A percentile compares a stretch with the other conserved stretches of the same genome.
These are phyloP conservation scores for Proisotoma minuta DNA, from an alignment of 2,888 invertebrate species.

Conservation along the genomic window DNA sequence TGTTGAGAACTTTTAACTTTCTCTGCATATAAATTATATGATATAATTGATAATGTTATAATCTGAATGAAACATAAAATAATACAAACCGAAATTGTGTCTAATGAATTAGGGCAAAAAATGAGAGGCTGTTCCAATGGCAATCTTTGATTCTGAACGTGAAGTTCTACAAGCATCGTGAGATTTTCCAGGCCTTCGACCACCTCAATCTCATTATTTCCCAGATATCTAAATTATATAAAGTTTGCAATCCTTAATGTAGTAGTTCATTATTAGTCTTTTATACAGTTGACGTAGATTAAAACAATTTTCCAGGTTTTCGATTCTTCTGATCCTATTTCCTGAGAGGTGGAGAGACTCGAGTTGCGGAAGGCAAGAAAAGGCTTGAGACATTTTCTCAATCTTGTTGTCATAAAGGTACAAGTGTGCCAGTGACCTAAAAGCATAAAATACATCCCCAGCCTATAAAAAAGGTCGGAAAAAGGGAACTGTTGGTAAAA, in stretches of 20 bases:
- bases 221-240: constrained; percentile 52
- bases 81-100: constrained; percentile 58
- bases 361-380: constrained; percentile 62
- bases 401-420: constrained; percentile 70
- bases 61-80: background rate
- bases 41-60: background rate
- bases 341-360: constrained; percentile 59
- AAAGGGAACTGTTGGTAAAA: too few relatives aligned
- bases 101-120: constrained; percentile 63
- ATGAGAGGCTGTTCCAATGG: constrained; percentile 58
- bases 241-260: background rate
- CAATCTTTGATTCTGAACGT: constrained; percentile 64
- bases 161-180: constrained; percentile 61
- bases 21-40: constrained; percentile 52
- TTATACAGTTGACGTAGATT: constrained; percentile 70
- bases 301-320: constrained; percentile 56
- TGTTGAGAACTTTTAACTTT: constrained; percentile 59
- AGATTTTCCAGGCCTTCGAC: constrained; percentile 65
- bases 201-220: constrained; percentile 64
- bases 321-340: constrained; percentile 57
- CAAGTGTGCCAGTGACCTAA: constrained; percentile 58
- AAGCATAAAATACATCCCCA: constrained; percentile 48
- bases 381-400: constrained; percentile 65
- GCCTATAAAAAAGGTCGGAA: constrained; percentile 48
- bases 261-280: background rate